Conservation (phyloP, 1,140 invertebrate species). For the Hesperophylax magnus region DNA sequence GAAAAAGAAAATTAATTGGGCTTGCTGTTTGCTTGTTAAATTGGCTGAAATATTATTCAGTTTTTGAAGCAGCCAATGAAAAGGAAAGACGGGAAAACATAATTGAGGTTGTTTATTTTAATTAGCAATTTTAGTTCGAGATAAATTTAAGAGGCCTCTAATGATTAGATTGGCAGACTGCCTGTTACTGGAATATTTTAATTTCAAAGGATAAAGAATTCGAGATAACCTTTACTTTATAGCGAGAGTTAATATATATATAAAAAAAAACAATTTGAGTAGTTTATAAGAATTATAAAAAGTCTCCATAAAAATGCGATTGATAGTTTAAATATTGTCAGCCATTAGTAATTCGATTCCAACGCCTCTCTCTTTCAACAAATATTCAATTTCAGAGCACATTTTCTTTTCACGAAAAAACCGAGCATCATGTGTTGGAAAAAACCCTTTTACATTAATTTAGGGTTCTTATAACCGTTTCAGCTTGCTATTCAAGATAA, state of each 20-base stretch:
- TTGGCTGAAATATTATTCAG: conserved; percentile 2
- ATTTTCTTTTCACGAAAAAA: conserved; percentile 15
- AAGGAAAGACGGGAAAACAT: not conserved
- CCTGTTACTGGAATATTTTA: too few species aligned
- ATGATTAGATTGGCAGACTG: not conserved
- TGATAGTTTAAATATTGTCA: not conserved
- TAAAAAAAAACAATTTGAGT: too few species aligned
- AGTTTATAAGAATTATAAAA: too few species aligned
- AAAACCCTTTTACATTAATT: conserved; percentile 26
- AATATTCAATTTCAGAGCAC: conserved; percentile 2
- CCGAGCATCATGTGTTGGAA: not conserved
- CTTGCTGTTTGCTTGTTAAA: not conserved
- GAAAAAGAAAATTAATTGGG: conserved; percentile 3
- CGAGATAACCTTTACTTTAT: too few species aligned
- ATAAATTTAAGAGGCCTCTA: not conserved
- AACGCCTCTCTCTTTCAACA: not conserved
- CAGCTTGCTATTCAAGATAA: not conserved
- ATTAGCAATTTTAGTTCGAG: conserved; percentile 1
- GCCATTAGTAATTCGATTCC: not conserved
- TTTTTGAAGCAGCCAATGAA: not conserved
- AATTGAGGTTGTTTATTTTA: conserved; percentile 4
- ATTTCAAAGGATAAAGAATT: too few species aligned
- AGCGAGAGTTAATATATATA: too few species aligned
- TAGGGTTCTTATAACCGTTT: not conserved
- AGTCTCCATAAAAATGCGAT: not conserved